Conservation (phyloP, 2,113 vertebrate genomes). For the Anoplopoma fimbria region DNA sequence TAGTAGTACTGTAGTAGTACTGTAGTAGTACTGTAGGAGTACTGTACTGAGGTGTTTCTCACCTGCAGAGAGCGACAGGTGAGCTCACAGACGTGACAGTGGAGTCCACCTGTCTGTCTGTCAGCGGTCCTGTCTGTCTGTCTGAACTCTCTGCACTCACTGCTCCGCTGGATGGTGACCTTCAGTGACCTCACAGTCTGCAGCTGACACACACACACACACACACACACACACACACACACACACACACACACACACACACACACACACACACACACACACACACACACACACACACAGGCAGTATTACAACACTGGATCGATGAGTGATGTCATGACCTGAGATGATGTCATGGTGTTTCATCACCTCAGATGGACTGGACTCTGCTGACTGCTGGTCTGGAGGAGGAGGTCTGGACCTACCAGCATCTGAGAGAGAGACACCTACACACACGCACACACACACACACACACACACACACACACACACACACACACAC, state of each 20-base stretch:
- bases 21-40: neutral
- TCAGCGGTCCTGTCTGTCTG: constrained; percentile 77
- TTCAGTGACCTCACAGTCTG: constrained; percentile 89
- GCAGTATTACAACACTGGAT: neutral
- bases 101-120: constrained; percentile 83
- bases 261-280: no score
- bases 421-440: neutral
- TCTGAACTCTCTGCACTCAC: constrained; percentile 91
- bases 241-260: constrained; percentile 29
- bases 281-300: neutral
- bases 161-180: constrained; percentile 96
- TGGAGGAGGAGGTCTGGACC: neutral
- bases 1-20: no score
- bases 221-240: constrained; percentile 11
- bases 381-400: constrained; percentile 65
- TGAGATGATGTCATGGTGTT: neutral
- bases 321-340: neutral
- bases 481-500: neutral
- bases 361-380: constrained; percentile 73
- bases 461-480: constrained; percentile 2
- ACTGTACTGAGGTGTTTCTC: constrained; percentile 20
- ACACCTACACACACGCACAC: neutral
- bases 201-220: constrained; percentile 75
- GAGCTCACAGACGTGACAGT: constrained; percentile 91
- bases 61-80: constrained; percentile 90